Evolutionary conservation across 2,888 invertebrate genomes (phyloP).

Genomic region (Arctia plantaginis): DNA sequence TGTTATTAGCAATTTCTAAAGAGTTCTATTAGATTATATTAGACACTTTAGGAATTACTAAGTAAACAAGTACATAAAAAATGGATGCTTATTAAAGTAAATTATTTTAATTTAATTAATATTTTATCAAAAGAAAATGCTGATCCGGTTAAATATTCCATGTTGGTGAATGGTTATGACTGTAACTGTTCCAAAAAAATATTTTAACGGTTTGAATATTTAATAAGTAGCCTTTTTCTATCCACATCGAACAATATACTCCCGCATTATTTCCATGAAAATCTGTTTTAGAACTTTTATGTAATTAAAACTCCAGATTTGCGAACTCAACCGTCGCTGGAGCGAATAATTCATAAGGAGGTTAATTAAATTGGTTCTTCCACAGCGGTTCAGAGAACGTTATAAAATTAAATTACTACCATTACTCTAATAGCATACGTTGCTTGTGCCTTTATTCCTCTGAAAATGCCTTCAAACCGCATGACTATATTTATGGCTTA

Average conservation of each 20-base stretch:
- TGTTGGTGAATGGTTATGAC: neutral
- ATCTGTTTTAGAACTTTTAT: conserved; percentile 66
- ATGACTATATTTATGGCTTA: neutral
- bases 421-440: conserved; percentile 56
- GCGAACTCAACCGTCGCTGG: conserved; percentile 62
- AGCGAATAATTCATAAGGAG: conserved; percentile 73
- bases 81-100: no score
- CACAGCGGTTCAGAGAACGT: conserved; percentile 54
- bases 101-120: neutral
- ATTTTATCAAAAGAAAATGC: neutral
- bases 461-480: conserved; percentile 15
- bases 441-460: conserved; percentile 22
- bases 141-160: neutral
- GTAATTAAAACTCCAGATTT: conserved; percentile 70
- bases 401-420: conserved; percentile 62
- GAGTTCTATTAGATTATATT: neutral
- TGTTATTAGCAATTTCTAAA: neutral
- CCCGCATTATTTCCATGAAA: conserved; percentile 55
- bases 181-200: neutral
- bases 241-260: conserved; percentile 55
- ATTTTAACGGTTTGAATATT: conserved; percentile 12
- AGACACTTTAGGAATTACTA: no score
- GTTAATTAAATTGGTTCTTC: conserved; percentile 72
- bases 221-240: conserved; percentile 32
- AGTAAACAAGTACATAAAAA: neutral